Conservation (phyloP, 2,888 invertebrate genomes). For the Drosophila anceps region DNA sequence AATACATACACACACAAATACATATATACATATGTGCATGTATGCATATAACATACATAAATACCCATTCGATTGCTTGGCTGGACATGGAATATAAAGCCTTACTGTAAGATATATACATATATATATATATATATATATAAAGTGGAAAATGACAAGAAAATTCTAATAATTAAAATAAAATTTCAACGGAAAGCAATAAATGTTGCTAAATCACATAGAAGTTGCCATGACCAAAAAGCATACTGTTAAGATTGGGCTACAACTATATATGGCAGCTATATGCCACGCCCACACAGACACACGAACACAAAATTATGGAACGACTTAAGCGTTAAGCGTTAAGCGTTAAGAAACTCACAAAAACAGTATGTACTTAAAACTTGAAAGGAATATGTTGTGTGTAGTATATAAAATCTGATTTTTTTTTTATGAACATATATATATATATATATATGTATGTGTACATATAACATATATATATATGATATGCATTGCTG, state of each 20-base stretch:
- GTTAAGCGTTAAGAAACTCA: constrained; percentile 12
- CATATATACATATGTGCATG: background rate
- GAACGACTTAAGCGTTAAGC: constrained; percentile 9
- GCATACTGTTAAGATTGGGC: constrained; percentile 3
- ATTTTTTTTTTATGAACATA: constrained; percentile 31
- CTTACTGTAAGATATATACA: constrained; percentile 55
- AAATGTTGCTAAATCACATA: constrained; percentile 27
- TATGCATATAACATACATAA: too few relatives aligned
- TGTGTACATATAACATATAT: background rate
- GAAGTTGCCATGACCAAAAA: constrained; percentile 44
- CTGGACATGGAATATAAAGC: constrained; percentile 22
- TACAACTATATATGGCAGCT: background rate
- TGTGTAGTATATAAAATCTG: constrained; percentile 19
- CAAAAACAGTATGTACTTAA: constrained; percentile 52
- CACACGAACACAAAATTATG: background rate
- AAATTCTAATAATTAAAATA: background rate
- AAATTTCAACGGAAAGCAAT: constrained; percentile 39
- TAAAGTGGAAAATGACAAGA: constrained; percentile 4
- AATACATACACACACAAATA: background rate
- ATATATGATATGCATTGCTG: background rate
- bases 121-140: constrained; percentile 49
- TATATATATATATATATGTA: background rate
- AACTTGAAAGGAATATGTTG: constrained; percentile 21
- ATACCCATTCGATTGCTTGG: background rate
- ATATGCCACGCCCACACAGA: constrained; percentile 4